Evolutionary conservation across 92 coral and sea anemone species (phyloP).

Genomic region (Epizoanthus illoricatus): DNA sequence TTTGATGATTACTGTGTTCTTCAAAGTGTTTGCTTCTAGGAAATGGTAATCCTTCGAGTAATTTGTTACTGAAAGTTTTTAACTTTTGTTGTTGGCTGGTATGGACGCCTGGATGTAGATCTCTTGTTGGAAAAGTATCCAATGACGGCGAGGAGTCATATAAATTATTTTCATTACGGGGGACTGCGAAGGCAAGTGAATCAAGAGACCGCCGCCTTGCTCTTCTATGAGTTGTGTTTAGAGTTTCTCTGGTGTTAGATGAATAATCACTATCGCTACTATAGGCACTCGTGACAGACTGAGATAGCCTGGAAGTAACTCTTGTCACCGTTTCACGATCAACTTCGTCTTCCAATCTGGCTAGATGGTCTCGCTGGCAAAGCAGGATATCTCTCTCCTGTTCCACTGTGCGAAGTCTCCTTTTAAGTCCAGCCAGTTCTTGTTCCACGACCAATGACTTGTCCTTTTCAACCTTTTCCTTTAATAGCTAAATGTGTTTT

Average conservation of each 20-base stretch:
- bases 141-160: neutral
- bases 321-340: neutral
- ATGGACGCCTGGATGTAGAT: neutral
- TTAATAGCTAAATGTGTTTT: slow-evolving; percentile 50
- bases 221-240: neutral
- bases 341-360: slow-evolving; percentile 38
- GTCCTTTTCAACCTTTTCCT: slow-evolving; percentile 59
- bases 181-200: neutral
- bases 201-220: neutral
- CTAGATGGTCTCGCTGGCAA: slow-evolving; percentile 60
- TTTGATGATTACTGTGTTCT: neutral
- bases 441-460: slow-evolving; percentile 52
- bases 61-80: neutral
- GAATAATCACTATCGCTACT: neutral
- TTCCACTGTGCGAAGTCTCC: slow-evolving; percentile 62
- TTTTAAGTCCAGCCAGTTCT: slow-evolving; percentile 59
- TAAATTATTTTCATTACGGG: neutral
- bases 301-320: neutral
- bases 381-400: slow-evolving; percentile 57
- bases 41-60: neutral
- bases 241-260: neutral
- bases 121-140: slow-evolving; percentile 15
- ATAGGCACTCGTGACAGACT: neutral
- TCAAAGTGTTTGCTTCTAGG: neutral
- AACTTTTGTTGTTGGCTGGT: neutral